A percentile compares a stretch with the other conserved stretches of the same genome.
Conservation (phyloP, 2,797 vertebrate genomes). For the Megaceryle alcyon region DNA sequence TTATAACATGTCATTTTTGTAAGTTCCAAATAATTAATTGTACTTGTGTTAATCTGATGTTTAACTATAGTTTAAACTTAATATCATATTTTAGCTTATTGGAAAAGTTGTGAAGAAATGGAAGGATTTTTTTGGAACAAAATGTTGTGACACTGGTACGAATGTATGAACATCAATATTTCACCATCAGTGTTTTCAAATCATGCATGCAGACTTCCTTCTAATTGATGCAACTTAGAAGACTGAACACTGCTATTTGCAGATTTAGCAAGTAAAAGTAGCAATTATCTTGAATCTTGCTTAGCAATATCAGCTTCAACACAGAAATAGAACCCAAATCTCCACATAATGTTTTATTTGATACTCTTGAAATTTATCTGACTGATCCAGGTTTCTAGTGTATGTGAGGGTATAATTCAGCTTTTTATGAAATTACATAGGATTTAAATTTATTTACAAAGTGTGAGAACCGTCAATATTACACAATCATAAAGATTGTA, state of each 20-base stretch:
- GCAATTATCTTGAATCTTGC: background rate
- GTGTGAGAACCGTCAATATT: background rate
- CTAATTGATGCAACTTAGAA: background rate
- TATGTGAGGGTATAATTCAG: background rate
- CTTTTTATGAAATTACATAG: background rate
- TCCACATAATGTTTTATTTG: background rate
- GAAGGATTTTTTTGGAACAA: background rate
- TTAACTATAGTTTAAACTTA: background rate
- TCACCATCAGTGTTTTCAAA: background rate
- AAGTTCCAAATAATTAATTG: background rate
- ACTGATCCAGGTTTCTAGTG: background rate
- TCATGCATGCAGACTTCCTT: background rate
- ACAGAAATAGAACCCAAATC: background rate
- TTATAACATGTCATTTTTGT: background rate
- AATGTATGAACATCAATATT: background rate
- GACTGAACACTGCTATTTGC: background rate
- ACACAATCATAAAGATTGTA: background rate
- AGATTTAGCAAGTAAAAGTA: background rate
- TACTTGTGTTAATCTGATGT: background rate
- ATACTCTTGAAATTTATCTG: background rate
- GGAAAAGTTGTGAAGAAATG: accelerated
- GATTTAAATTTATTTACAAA: background rate
- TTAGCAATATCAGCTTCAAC: background rate
- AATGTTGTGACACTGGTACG: background rate
- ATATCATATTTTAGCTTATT: background rate